Base-by-base conservation (phyloP, 2,888 invertebrate genomes). In the Oegoconia quadripuncta region DNA sequence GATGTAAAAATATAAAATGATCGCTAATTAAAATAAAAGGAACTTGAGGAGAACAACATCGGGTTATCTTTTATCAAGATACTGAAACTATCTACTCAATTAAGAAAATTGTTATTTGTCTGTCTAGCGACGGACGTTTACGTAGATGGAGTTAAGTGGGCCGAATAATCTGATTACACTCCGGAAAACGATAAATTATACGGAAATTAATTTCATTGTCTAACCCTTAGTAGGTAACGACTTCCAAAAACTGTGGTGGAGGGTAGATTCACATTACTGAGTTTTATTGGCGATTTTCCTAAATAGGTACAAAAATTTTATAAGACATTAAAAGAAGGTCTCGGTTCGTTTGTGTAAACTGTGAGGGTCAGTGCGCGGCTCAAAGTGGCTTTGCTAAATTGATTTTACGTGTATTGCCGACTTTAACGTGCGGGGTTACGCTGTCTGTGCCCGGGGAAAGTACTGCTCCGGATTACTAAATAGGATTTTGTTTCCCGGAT, bases 401-500 rank as follows among this genome's bases (percentile, higher is more conserved):
- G 84, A 84, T 84, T 84, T 86, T 77, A 81, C 81, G 75, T 86
- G 86, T 86, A 81, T 75, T 74, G 78, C 63, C 70, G 75, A 75
- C 65, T 78, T 73, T 71, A 69, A 55, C 59, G 59, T 52, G 53
- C 65, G 50, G 62, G 60, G 55, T 63, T 56, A 64, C 63, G 65
- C 60, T 60, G 52, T 59, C 62, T 60, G 52, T 55, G 44, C 52
- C 59, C 52, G 46, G 53, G 55, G 59, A 55, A 59, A 61, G 67
- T 65, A 57, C 68, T 70, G 66, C 65, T 72, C 61, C 46, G 59
- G 61, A 66, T 78, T 64, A 63, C 59, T 54, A 54, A 62, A 62
- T 47, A 60, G 46, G 58, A 56, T 60, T 70, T 58, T 61, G 54
- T 62, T 64, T 53, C 51, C 48, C 44, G 38, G 44, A 48, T 54